phyloP scores from a whole-genome alignment of 92 coral and sea anemone species.

The Micromussa lordhowensis region DNA sequence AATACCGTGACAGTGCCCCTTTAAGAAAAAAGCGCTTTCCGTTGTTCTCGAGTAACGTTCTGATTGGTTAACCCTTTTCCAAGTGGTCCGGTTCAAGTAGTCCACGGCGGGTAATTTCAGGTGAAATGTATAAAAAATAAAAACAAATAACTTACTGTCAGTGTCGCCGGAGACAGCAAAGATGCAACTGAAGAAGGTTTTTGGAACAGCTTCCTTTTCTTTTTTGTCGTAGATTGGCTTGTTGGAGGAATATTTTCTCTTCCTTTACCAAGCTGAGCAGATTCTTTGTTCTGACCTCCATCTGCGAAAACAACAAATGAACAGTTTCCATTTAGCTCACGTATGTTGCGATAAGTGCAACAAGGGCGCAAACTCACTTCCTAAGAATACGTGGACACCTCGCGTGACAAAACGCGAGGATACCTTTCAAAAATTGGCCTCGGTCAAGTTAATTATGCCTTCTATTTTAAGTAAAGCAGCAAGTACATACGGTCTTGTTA shows the following conservation, averaged over 20 bases:
- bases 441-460: too few relatives aligned
- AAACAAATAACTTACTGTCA: constrained; percentile 1
- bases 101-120: neutral
- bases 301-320: neutral
- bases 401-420: too few relatives aligned
- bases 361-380: neutral
- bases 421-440: too few relatives aligned
- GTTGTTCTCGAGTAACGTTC: too few relatives aligned
- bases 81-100: too few relatives aligned
- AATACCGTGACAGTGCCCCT: too few relatives aligned
- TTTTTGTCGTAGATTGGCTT: constrained; percentile 20
- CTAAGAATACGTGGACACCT: neutral
- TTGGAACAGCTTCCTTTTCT: constrained; percentile 22
- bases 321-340: neutral
- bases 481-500: neutral
- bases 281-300: neutral
- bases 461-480: too few relatives aligned
- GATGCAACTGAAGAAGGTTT: constrained; percentile 16
- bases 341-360: neutral
- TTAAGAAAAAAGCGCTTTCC: too few relatives aligned
- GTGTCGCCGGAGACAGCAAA: constrained; percentile 17
- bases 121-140: too few relatives aligned
- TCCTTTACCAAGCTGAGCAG: neutral
- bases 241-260: constrained; percentile 36
- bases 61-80: too few relatives aligned